A percentile compares a stretch with the other conserved stretches of the same genome.
Evolutionary conservation across 2,888 invertebrate species (phyloP).

Genomic region (Buathra laborator): DNA sequence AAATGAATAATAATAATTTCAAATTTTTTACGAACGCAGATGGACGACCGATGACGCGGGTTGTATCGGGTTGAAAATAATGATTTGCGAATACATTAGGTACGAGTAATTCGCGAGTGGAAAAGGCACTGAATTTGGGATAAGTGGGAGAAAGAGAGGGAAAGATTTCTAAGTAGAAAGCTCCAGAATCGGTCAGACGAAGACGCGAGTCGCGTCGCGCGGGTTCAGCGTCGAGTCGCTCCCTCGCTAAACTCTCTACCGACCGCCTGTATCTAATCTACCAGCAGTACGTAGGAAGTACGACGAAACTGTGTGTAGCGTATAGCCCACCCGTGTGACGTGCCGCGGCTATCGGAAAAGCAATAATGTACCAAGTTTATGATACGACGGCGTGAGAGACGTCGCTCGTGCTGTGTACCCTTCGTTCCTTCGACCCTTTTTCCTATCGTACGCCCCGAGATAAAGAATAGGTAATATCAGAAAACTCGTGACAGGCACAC

Average conservation of each 20-base stretch:
- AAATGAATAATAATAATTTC: background rate
- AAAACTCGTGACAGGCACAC: slow-evolving; percentile 14
- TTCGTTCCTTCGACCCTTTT: slow-evolving; percentile 68
- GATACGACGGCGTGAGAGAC: slow-evolving; percentile 76
- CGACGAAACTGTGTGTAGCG: slow-evolving; percentile 71
- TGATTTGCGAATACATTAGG: background rate
- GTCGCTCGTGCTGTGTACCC: slow-evolving; percentile 78
- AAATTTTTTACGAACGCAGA: background rate
- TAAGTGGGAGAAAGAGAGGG: background rate
- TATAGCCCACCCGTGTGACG: slow-evolving; percentile 73
- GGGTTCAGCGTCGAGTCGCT: slow-evolving; percentile 3
- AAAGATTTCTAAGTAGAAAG: slow-evolving; percentile 45
- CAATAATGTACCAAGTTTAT: slow-evolving; percentile 85
- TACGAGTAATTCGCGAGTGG: background rate
- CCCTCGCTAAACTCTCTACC: slow-evolving; percentile 11
- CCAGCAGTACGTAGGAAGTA: slow-evolving; percentile 64
- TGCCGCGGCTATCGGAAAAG: slow-evolving; percentile 83
- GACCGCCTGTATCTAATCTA: slow-evolving; percentile 70
- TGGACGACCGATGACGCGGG: too few relatives aligned
- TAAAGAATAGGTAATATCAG: slow-evolving; percentile 38
- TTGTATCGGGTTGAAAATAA: too few relatives aligned
- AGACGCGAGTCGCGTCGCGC: background rate
- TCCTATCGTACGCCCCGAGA: slow-evolving; percentile 39
- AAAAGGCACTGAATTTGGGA: background rate
- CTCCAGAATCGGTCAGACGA: slow-evolving; percentile 58